Percentiles rank a stretch among this genome's conserved stretches.
These are phyloP conservation scores for Agapornis canus DNA, from an alignment of 2,797 vertebrate species.

Conservation along the genomic window DNA sequence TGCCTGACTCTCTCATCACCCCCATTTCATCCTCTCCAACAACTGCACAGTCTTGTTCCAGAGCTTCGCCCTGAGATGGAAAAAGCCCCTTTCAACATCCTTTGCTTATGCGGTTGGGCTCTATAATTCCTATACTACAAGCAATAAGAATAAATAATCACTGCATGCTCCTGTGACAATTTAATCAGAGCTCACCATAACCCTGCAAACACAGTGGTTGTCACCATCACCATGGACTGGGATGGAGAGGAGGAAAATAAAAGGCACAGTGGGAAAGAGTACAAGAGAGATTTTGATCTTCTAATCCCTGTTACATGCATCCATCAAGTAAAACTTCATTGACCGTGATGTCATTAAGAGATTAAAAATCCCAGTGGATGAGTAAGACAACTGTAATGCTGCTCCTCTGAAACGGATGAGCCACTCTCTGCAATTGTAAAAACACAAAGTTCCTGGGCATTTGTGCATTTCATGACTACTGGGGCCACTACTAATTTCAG, in stretches of 20 bases:
- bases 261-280: background rate
- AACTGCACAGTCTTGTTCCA: background rate
- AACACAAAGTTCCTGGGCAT: background rate
- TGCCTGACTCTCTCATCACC: background rate
- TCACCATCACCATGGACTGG: rapidly evolving
- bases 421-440: slow-evolving; percentile 9
- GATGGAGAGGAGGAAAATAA: background rate
- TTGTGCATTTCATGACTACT: background rate
- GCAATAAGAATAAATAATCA: background rate
- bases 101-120: background rate
- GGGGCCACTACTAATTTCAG: background rate
- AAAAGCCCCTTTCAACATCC: background rate
- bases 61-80: background rate
- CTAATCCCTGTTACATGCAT: background rate
- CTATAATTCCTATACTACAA: background rate
- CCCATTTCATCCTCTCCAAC: background rate
- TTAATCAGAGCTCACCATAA: background rate
- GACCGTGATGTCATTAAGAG: background rate
- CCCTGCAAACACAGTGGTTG: background rate
- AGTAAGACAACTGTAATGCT: background rate
- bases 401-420: background rate
- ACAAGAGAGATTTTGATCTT: background rate
- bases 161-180: background rate
- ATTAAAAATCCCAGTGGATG: background rate
- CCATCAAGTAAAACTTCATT: background rate